Evolutionary conservation across 2,113 vertebrate genomes (phyloP).

Genomic region (Sander lucioperca): DNA sequence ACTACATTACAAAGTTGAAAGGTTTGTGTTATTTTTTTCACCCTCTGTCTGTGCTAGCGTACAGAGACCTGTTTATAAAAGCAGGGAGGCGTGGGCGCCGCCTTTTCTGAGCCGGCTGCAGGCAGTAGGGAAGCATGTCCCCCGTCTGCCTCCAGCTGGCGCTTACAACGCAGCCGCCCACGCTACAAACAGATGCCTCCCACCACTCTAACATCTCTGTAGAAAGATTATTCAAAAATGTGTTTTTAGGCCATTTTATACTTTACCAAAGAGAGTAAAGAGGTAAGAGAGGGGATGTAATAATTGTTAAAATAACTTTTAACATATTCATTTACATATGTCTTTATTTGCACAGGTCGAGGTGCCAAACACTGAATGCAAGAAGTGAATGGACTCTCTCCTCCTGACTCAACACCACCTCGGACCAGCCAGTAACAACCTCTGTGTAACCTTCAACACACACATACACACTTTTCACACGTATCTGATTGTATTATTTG

Average conservation of each 20-base stretch:
- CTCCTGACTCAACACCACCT: slow-evolving; percentile 22
- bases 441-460: slow-evolving; percentile 28
- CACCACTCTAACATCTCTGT: not conserved
- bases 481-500: slow-evolving; percentile 19
- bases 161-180: slow-evolving; percentile 58
- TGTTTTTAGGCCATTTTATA: not conserved
- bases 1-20: not conserved
- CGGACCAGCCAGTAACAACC: slow-evolving; percentile 45
- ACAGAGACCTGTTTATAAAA: slow-evolving; percentile 8
- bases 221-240: not conserved
- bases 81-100: slow-evolving; percentile 44
- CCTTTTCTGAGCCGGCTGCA: slow-evolving; percentile 46
- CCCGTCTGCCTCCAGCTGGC: slow-evolving; percentile 71
- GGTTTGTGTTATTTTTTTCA: not conserved
- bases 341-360: slow-evolving; percentile 66
- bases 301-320: not conserved
- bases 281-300: not conserved
- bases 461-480: slow-evolving; percentile 12
- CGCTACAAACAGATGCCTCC: slow-evolving; percentile 39
- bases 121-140: slow-evolving; percentile 50
- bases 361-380: slow-evolving; percentile 10
- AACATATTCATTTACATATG: not conserved
- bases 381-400: slow-evolving; percentile 36
- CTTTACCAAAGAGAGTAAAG: not conserved
- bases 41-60: not conserved